phyloP scores from a whole-genome alignment of 2,797 vertebrate genomes.

The Oreochromis grahami region DNA sequence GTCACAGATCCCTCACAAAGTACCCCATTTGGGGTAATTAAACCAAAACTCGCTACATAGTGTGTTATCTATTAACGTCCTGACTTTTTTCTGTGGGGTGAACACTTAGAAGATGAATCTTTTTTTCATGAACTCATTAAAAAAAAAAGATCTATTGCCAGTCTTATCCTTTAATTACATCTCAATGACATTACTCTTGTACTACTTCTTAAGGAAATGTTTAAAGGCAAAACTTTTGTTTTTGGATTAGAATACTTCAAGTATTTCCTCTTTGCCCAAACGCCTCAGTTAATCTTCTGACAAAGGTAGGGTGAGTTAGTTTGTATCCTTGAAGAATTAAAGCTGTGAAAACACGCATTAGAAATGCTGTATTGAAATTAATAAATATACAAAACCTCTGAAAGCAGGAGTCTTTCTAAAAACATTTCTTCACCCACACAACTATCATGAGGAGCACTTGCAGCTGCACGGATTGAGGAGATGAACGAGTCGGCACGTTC shows the following conservation, averaged over 20 bases:
- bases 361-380: neutral
- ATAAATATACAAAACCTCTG: neutral
- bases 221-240: neutral
- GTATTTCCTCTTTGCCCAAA: neutral
- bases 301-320: neutral
- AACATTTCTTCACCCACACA: neutral
- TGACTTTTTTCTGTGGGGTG: neutral
- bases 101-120: neutral
- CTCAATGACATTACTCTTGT: neutral
- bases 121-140: neutral
- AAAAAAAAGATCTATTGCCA: neutral
- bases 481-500: neutral
- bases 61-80: neutral
- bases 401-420: neutral
- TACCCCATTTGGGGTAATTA: neutral
- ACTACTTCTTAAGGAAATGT: neutral
- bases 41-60: neutral
- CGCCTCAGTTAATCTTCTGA: neutral
- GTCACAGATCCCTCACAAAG: neutral
- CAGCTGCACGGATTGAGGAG: neutral
- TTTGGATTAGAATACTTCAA: neutral
- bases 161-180: neutral
- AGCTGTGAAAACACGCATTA: neutral
- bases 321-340: neutral
- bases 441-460: neutral